phyloP scores from a whole-genome alignment of 2,888 invertebrate species.

The Parnassius orleans region DNA sequence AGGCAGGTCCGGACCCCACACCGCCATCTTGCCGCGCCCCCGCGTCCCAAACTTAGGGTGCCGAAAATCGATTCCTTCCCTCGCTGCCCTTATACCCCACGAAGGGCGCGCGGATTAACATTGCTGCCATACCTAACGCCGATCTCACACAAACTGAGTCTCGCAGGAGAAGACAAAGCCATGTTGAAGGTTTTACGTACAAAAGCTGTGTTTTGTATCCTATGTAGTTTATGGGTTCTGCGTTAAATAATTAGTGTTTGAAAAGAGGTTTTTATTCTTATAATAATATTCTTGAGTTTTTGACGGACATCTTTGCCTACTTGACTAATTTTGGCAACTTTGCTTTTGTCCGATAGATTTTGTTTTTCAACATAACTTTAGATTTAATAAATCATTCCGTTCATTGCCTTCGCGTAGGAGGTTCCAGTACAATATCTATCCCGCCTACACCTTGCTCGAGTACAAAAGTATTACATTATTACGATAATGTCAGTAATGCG shows the following conservation, averaged over 20 bases:
- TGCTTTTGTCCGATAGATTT: too few species aligned
- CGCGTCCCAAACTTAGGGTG: slow-evolving; percentile 50
- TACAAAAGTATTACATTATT: slow-evolving; percentile 1
- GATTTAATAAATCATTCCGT: background rate
- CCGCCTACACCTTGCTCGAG: background rate
- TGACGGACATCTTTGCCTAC: too few species aligned
- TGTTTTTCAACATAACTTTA: too few species aligned
- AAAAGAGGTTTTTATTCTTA: too few species aligned
- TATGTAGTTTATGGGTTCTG: too few species aligned
- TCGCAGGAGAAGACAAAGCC: slow-evolving; percentile 7
- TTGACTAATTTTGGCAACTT: too few species aligned
- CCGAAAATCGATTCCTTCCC: slow-evolving; percentile 77
- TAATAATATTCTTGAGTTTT: too few species aligned
- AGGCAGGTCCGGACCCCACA: slow-evolving; percentile 76
- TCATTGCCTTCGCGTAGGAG: background rate
- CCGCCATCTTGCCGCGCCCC: slow-evolving; percentile 65
- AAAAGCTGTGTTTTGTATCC: too few species aligned
- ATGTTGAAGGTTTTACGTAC: background rate
- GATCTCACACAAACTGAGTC: background rate
- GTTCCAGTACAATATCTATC: slow-evolving; percentile 3
- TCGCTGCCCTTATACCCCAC: slow-evolving; percentile 58
- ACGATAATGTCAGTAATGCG: slow-evolving; percentile 1
- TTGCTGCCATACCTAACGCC: slow-evolving; percentile 36
- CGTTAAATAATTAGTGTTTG: too few species aligned
- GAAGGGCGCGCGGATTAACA: slow-evolving; percentile 61